Base-by-base conservation (phyloP, 2,113 vertebrate genomes). In the Corythaeola cristata region DNA sequence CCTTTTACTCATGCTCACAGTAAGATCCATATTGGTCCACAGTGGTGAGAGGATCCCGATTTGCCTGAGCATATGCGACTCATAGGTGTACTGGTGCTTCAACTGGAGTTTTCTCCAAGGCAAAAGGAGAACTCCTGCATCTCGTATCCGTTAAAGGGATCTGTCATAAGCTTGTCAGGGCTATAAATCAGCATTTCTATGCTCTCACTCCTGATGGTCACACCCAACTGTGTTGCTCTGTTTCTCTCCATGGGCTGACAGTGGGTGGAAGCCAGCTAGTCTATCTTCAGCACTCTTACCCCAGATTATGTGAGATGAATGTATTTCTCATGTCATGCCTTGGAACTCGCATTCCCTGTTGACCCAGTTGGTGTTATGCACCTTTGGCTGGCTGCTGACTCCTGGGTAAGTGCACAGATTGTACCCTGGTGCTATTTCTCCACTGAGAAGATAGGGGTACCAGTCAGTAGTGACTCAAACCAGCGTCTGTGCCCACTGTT, bases 281-380 rank as follows among this genome's bases (percentile, higher is more conserved):
- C 97, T 97, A 67, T 97, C 97, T 97, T 95, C 97, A 97, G 95
- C 97, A 97, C 91, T 97, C 96, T 97, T 96, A 96, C 84, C 97
- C 95, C 96, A 97, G 97, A 97, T 97, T 96, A 92, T 97, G 95
- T 97, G 97, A 97, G 96, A 96, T 97, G 97, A 97, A 96, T 97
- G 84, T 97, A 97, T 97, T 95, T 97, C 97, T 97, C 95, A 97
- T 97, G 96, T 97, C 97, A 97, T 97, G 94, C 96, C 94, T 97
- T 97, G 96, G 96, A 97, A 85, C 87, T 97, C 92, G 81, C 96
- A 97, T 97, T 97, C 96, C 92, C 91, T 96, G 97, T 97, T 97
- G 97, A 97, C 96, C 92, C 97, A 97, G 95, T 97, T 97, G 97
- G 97, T 97, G 96, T 97, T 94, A 97, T 94, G 96, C 97, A 96